These are phyloP conservation scores for Drosophila trapezifrons DNA, from an alignment of 1,140 invertebrate genomes.

Conservation along the genomic window DNA sequence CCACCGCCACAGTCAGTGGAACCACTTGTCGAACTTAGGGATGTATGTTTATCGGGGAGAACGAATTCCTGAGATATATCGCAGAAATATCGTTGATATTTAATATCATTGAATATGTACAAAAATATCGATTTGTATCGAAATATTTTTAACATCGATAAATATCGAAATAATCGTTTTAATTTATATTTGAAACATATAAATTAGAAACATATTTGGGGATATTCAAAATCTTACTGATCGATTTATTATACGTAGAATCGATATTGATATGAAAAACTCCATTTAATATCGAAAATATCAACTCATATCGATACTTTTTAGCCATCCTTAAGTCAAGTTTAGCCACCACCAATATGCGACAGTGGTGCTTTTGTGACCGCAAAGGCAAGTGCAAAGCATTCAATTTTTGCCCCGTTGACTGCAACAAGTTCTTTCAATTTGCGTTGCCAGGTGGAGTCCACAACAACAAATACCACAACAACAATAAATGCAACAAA, in stretches of 20 bases:
- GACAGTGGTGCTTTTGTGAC: slow-evolving; percentile 53
- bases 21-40: slow-evolving; percentile 36
- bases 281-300: too few species aligned
- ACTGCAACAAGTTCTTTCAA: slow-evolving; percentile 81
- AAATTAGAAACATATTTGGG: too few species aligned
- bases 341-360: slow-evolving; percentile 26
- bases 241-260: too few species aligned
- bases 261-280: neutral
- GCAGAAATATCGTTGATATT: neutral
- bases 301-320: neutral
- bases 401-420: slow-evolving; percentile 78
- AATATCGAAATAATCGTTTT: neutral
- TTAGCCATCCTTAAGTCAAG: neutral
- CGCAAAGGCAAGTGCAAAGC: slow-evolving; percentile 78
- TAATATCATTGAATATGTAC: too few species aligned
- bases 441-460: slow-evolving; percentile 68
- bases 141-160: neutral
- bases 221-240: neutral
- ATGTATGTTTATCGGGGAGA: neutral
- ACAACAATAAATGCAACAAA: slow-evolving; percentile 20
- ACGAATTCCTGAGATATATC: neutral
- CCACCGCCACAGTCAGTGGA: slow-evolving; percentile 33
- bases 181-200: too few species aligned
- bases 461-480: slow-evolving; percentile 13
- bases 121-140: too few species aligned